Evolutionary conservation across 2,888 invertebrate species (phyloP), one percentile per base, ranked within the genome.

Genomic region (Ectemnius continuus): DNA sequence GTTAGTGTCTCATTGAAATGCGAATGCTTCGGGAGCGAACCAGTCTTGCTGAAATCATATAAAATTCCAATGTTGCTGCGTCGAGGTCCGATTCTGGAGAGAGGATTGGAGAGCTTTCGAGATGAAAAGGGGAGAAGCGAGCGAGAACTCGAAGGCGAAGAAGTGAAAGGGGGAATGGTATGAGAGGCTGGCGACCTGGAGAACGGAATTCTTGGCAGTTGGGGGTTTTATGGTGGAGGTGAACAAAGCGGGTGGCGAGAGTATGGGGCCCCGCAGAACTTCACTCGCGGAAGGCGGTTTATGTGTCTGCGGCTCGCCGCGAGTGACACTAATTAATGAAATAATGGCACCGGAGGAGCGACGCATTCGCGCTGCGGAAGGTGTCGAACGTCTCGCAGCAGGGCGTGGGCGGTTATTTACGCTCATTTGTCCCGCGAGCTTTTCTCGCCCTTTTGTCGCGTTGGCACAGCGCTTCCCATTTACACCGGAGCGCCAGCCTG

Each of bases 321-420:
- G 83, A 86, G 83, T 86, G 86, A 86, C 86, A 84, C 87, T 88
- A 88, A 88, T 88, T 88, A 88, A 88, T 87, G 88, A 88, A 88
- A 88, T 88, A 88, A 88, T 87, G 87, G 84, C 83, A 81, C 67
- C 76, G 16, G 52, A 73, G 68, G 68, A 77, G 75, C 76, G 78
- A 80, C 80, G 82, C 73, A 76, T 75, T 76, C 78, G 79, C 77
- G 73, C 36, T 36, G 71, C 74, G 78, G 79, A 81, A 87, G 86
- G 84, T 86, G 88, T 88, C 87, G 87, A 88, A 85, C 85, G 85
- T 83, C 76, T 75, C 80, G 78, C 67, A 66, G 61, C 67, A 73
- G 79, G 79, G 85, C 87, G 88, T 88, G 81, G 88, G 87, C 81
- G 86, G 86, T 88, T 87, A 88, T 88, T 88, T 88, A 88, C 87